Conservation (phyloP, 2,888 invertebrate genomes). For the Caradrina clavipalpis region DNA sequence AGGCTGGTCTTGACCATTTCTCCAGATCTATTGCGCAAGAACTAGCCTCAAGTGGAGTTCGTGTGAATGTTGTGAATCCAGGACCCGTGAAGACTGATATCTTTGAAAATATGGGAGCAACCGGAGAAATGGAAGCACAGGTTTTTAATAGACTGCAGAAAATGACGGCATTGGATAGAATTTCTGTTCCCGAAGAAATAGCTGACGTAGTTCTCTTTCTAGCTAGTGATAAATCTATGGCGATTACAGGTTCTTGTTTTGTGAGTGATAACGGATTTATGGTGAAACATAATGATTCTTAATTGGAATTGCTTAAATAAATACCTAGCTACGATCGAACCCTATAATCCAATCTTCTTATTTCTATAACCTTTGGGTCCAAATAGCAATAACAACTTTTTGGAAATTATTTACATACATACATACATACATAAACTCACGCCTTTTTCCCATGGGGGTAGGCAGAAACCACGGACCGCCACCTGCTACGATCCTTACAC, state of each 20-base stretch:
- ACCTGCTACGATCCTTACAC: too few relatives aligned
- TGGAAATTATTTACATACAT: too few relatives aligned
- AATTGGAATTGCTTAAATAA: not conserved
- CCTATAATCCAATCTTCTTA: too few relatives aligned
- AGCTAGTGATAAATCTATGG: conserved; percentile 32
- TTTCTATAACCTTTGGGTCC: too few relatives aligned
- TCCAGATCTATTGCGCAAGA: conserved; percentile 22
- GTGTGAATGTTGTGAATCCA: conserved; percentile 34
- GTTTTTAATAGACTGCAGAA: not conserved
- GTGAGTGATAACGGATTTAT: conserved; percentile 36
- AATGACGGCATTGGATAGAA: conserved; percentile 8
- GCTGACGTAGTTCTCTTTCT: conserved; percentile 36
- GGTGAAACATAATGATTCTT: not conserved
- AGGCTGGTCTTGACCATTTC: conserved; percentile 36
- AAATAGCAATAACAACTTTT: too few relatives aligned
- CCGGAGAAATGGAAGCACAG: not conserved
- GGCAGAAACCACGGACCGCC: too few relatives aligned
- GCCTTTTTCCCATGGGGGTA: too few relatives aligned
- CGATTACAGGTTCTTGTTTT: conserved; percentile 34
- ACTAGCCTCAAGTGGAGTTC: conserved; percentile 26
- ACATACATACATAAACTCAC: too few relatives aligned
- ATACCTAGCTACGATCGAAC: not conserved
- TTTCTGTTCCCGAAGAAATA: conserved; percentile 82
- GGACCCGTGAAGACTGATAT: conserved; percentile 36
- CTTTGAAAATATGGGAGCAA: conserved; percentile 14